Base-by-base conservation (phyloP, 2,888 invertebrate genomes). In the Ceramica pisi region DNA sequence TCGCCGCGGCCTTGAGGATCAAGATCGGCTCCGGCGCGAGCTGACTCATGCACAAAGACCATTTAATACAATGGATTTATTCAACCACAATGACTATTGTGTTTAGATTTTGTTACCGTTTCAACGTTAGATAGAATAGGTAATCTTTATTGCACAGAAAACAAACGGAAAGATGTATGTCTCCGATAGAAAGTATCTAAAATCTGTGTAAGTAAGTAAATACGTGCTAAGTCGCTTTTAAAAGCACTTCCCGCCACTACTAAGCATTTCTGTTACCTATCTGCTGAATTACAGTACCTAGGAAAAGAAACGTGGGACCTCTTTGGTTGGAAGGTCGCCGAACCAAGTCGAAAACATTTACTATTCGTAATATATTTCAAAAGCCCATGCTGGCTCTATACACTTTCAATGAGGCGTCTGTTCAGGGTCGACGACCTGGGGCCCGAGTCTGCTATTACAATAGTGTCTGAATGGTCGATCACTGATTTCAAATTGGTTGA, bases 21-120 rank as follows among this genome's bases (percentile, higher is more conserved):
- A 81, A 85, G 83, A 83, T 79, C 81, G 59, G 62, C 69, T 71
- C 23, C 64, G 67, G 81, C 85, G 86, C 81, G 75, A 72, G 79
- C 82, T 87, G 90, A 92, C 75, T 92, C 91, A 91, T 86, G 87
- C 86, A 82, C 84, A 81, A 87, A 88, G 83, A 86, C 85, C 86
- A 85, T 84, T 87, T 84, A 44, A 66, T 81, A 90, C 87, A 90
- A 90, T 88, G 85, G 82, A 89, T 89, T 89, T 86, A 78, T 86
- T 85, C 84, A 78, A 86, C 76, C 84, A 91, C 91, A 93, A 93
- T 91, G 84, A 85, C 86, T 87, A 92, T 93, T 93, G 92, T 93
- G 84, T 82, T 76, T 78, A 51, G 69, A 83, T 83, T 86, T 87
- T 86, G 80, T 85, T 72, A 69, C n/a, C n/a, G n/a, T n/a, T n/a